A percentile compares a stretch with the other conserved stretches of the same genome.
These are phyloP conservation scores for Pheosia gnoma DNA, from an alignment of 2,888 invertebrate genomes.

Conservation along the genomic window DNA sequence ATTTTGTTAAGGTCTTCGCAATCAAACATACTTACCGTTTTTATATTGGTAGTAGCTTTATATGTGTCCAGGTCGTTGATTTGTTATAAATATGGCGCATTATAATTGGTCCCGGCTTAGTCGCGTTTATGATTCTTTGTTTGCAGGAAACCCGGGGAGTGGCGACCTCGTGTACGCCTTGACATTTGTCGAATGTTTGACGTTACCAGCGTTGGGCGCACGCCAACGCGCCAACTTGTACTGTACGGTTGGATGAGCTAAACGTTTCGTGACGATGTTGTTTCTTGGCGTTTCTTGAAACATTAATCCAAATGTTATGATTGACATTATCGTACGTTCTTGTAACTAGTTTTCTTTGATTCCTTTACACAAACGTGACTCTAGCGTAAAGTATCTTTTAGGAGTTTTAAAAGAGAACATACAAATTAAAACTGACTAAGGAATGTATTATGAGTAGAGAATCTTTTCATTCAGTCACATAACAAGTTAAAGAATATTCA, in stretches of 20 bases:
- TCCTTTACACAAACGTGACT: no score
- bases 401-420: neutral
- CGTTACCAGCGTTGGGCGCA: conserved; percentile 20
- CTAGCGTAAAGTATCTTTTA: neutral
- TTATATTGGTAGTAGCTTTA: no score
- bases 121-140: conserved; percentile 43
- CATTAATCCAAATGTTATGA: conserved; percentile 14
- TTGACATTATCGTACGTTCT: neutral
- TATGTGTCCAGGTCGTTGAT: conserved; percentile 8
- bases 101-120: conserved; percentile 31
- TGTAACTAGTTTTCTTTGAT: neutral
- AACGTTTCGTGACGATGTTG: conserved; percentile 12
- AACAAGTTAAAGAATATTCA: no score
- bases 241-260: neutral
- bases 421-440: no score
- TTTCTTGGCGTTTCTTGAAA: conserved; percentile 13
- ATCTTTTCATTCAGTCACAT: no score
- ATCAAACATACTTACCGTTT: no score
- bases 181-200: conserved; percentile 51
- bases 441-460: no score
- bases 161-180: conserved; percentile 51
- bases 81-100: conserved; percentile 30
- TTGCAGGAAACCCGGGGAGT: conserved; percentile 46
- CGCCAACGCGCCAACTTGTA: conserved; percentile 16
- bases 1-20: no score